Base-by-base conservation (phyloP, 2,888 invertebrate genomes). In the Apodemia hepburni region DNA sequence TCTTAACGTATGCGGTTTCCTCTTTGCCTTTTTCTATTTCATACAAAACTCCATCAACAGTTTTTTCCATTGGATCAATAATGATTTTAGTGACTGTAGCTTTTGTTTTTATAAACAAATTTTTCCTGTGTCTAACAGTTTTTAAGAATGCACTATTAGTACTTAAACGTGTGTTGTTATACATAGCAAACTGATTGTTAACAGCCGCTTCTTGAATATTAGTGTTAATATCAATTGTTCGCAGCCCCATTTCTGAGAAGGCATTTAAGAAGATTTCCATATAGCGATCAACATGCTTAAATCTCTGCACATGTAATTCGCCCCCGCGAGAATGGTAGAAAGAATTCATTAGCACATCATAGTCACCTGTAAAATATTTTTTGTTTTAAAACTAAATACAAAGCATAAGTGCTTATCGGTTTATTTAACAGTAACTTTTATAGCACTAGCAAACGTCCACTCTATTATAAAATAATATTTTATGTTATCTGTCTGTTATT, bases 291-390 rank as follows among this genome's bases (percentile, higher is more conserved):
- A 77, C 74, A 68, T 90, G 74, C 68, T 91, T 90, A 68, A 91
- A 88, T 65, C 84, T 80, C 70, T 91, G 87, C 22, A 91, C 79
- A 65, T 82, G 88, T 80, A 92, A 77, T 69, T 91, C 89, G 45
- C 92, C 92, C 1, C 88, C 89, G 27, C 89, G 84, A 5, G 90
- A 78, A 73, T 92, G 92, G 75, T 85, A 86, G 67, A 82, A 79
- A 8, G 87, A 84, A 75, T 92, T 90, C 78, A 87, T 84, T 2
- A 88, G 72, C 15, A 89, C 76, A 64, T 92, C 92, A 73, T 90
- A 89, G 71, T 92, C 91, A 77, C 89, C 92, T 92, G 71, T 17
- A 79, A 83, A 71, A 58, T 65, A 63, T 11, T 7, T 7, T n/a
- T 45, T 45, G 3, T 45, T 5, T n/a, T 45, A 45, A n/a, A 45